phyloP scores from a whole-genome alignment of 2,888 invertebrate species.

The Cybosia mesomella region DNA sequence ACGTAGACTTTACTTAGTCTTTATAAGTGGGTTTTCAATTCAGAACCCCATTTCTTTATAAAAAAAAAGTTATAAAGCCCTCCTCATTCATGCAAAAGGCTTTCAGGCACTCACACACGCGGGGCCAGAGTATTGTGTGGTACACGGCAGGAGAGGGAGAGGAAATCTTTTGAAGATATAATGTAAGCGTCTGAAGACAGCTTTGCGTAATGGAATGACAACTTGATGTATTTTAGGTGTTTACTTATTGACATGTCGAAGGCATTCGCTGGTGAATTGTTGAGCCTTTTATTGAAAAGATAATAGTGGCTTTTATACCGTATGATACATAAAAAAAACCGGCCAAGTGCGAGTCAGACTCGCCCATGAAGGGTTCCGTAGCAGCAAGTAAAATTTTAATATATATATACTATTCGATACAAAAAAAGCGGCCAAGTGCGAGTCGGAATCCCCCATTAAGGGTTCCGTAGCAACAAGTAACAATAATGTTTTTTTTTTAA shows the following conservation, averaged over 20 bases:
- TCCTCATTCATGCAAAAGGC: conserved; percentile 65
- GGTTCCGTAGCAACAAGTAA: no score
- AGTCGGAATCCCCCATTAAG: no score
- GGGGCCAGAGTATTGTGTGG: conserved; percentile 48
- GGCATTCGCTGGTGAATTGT: conserved; percentile 9
- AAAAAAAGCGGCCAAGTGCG: no score
- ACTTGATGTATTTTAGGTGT: conserved; percentile 33
- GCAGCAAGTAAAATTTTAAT: no score
- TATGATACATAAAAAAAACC: neutral
- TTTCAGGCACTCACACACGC: conserved; percentile 59
- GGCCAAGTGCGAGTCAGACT: no score
- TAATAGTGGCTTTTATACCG: neutral
- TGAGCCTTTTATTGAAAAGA: conserved; percentile 5
- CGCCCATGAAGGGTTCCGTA: no score
- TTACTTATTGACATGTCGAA: conserved; percentile 25
- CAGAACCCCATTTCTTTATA: conserved; percentile 51
- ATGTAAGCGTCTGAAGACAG: conserved; percentile 27
- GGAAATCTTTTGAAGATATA: conserved; percentile 23
- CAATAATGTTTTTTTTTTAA: no score
- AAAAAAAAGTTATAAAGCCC: conserved; percentile 66
- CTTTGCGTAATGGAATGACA: conserved; percentile 26
- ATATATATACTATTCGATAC: no score
- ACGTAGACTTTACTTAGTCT: conserved; percentile 43
- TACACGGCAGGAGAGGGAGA: conserved; percentile 44
- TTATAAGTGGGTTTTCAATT: conserved; percentile 50